Evolutionary conservation across 2,113 vertebrate species (phyloP).

Genomic region (Microtus montanus): DNA sequence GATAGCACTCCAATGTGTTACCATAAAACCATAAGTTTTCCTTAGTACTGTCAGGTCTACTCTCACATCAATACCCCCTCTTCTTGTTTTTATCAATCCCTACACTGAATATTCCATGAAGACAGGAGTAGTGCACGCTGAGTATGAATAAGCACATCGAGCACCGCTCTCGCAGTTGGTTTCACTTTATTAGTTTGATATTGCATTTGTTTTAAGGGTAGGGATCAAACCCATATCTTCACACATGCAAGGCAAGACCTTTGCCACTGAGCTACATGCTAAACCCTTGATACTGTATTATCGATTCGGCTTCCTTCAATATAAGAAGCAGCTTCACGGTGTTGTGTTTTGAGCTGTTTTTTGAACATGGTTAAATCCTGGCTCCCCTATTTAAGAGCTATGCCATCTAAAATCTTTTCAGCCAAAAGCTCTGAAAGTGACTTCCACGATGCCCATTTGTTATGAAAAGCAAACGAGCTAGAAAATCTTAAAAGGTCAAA

Average conservation of each 20-base stretch:
- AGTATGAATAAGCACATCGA: background rate
- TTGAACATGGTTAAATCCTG: background rate
- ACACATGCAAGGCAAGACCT: background rate
- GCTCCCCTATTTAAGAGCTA: background rate
- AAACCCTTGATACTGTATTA: background rate
- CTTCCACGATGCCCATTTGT: background rate
- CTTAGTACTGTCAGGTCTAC: background rate
- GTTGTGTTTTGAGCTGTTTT: background rate
- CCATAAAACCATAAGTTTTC: background rate
- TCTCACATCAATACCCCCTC: background rate
- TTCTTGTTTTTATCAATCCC: background rate
- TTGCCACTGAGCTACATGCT: background rate
- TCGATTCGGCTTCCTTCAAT: background rate
- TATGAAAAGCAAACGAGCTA: background rate
- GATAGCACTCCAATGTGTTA: background rate
- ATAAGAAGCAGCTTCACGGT: background rate
- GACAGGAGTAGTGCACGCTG: background rate
- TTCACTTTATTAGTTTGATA: conserved; percentile 3
- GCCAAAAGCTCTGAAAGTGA: background rate
- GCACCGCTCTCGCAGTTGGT: background rate
- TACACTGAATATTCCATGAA: background rate
- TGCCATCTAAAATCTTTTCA: background rate
- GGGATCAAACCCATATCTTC: background rate
- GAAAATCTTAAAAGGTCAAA: background rate
- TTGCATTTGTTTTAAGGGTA: background rate